Conservation (phyloP, 2,888 invertebrate genomes). For the Meteorus cinctellus region DNA sequence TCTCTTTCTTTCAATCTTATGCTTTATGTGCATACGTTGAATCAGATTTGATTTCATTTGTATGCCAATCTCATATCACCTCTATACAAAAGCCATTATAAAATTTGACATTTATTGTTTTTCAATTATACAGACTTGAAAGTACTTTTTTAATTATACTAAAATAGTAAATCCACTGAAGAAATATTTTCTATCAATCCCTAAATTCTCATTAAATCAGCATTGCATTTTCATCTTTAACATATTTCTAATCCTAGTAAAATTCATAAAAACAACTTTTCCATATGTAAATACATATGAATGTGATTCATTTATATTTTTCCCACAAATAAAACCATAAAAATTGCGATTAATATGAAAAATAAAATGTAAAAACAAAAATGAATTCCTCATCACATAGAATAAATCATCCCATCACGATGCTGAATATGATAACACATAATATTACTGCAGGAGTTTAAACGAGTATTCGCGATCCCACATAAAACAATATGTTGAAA, state of each 20-base stretch:
- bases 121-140: background rate
- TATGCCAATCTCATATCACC: background rate
- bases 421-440: background rate
- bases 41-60: conserved; percentile 4
- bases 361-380: background rate
- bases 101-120: background rate
- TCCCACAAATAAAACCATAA: background rate
- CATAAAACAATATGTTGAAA: background rate
- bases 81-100: conserved; percentile 1
- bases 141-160: background rate
- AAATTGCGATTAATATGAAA: background rate
- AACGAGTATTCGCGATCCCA: background rate
- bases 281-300: too few species aligned
- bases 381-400: background rate
- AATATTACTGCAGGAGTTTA: background rate
- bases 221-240: too few species aligned
- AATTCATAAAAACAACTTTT: too few species aligned
- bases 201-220: too few species aligned
- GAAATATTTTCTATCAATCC: too few species aligned
- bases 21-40: background rate
- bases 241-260: too few species aligned
- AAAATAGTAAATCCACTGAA: background rate
- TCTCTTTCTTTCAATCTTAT: background rate
- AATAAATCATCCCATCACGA: background rate
- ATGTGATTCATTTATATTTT: too few species aligned